These are phyloP conservation scores for Heliconius himera DNA, from an alignment of 1,140 invertebrate species.

Conservation along the genomic window DNA sequence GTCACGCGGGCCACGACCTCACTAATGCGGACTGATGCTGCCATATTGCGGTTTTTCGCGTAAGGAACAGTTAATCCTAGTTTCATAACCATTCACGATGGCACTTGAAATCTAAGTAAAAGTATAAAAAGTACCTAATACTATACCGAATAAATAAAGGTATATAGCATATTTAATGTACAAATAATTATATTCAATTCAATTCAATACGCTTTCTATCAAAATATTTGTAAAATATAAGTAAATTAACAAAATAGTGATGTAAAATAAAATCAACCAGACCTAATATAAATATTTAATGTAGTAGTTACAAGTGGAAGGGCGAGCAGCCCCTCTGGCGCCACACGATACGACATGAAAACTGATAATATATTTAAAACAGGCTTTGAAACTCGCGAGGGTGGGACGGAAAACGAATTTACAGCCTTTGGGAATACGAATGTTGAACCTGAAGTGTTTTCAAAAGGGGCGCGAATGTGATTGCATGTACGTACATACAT, in stretches of 20 bases:
- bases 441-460: constrained; percentile 50
- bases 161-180: too few species aligned
- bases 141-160: too few species aligned
- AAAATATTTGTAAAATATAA: constrained; percentile 23
- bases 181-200: too few species aligned
- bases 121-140: too few species aligned
- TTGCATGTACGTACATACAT: constrained; percentile 24
- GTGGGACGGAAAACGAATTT: constrained; percentile 62
- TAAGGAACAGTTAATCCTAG: constrained; percentile 42
- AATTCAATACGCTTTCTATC: too few species aligned
- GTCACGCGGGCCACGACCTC: constrained; percentile 44
- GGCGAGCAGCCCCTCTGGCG: constrained; percentile 60
- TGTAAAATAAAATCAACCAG: constrained; percentile 44
- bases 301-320: constrained; percentile 56
- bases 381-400: constrained; percentile 62
- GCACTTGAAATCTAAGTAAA: not conserved
- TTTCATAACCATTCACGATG: constrained; percentile 39
- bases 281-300: constrained; percentile 67
- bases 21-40: constrained; percentile 49
- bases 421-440: constrained; percentile 62
- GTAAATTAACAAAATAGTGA: constrained; percentile 28
- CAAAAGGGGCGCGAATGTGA: constrained; percentile 47
- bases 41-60: constrained; percentile 46
- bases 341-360: constrained; percentile 72
- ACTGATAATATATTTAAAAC: constrained; percentile 76